phyloP scores from a whole-genome alignment of 2,113 vertebrate genomes.

The Fregata magnificens region DNA sequence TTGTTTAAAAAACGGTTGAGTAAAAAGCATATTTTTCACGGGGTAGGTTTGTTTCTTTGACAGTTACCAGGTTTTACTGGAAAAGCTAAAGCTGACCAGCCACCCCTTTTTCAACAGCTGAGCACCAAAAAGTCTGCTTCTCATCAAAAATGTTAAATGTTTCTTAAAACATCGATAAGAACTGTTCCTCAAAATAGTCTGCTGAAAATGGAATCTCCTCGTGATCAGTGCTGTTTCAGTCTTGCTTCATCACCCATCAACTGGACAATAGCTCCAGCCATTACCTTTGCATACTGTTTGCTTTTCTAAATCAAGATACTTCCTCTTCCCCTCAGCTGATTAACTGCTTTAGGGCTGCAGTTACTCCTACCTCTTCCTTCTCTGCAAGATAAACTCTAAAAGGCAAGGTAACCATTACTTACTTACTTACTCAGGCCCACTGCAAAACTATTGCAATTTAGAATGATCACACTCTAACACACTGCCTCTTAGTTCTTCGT shows the following conservation, averaged over 20 bases:
- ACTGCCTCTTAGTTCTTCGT: background rate
- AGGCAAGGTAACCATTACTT: background rate
- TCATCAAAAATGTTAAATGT: background rate
- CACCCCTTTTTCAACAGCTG: background rate
- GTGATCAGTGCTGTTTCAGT: background rate
- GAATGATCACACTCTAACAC: background rate
- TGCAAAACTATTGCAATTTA: background rate
- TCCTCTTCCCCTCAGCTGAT: background rate
- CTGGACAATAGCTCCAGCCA: background rate
- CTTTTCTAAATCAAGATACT: conserved; percentile 8
- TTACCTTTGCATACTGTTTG: background rate
- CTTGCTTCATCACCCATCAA: background rate
- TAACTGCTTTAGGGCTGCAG: background rate
- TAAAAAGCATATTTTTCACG: background rate
- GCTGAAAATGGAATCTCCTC: background rate
- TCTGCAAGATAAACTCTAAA: background rate
- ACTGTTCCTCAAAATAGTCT: background rate
- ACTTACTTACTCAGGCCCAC: background rate
- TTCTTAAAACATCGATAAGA: background rate
- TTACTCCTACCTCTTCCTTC: background rate
- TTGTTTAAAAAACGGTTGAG: rapidly evolving
- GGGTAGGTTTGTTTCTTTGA: background rate
- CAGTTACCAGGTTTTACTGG: background rate
- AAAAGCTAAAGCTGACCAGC: background rate
- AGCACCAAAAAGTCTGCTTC: background rate